Percentiles rank a stretch among this genome's conserved stretches.
These are phyloP conservation scores for Phainopepla nitens DNA, from an alignment of 2,113 vertebrate species.

Conservation along the genomic window DNA sequence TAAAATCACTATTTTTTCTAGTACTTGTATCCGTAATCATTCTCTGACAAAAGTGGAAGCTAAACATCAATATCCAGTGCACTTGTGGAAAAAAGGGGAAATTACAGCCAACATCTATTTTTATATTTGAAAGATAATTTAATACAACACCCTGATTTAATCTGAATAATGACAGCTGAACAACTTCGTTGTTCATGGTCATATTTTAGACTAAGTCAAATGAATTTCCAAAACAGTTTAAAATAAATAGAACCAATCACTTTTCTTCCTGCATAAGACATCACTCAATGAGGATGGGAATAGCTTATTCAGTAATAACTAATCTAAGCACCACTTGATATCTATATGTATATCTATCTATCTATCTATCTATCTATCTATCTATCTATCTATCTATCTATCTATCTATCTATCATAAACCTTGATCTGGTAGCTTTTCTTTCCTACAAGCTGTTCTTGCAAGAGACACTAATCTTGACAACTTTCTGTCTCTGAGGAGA, in stretches of 20 bases:
- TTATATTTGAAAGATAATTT: background rate
- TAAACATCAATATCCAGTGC: background rate
- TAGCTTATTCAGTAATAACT: background rate
- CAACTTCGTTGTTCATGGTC: background rate
- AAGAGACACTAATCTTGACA: background rate
- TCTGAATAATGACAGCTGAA: background rate
- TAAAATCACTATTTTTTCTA: background rate
- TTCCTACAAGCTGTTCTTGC: background rate
- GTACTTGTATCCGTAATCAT: background rate
- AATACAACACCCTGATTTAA: background rate
- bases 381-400: too few species aligned
- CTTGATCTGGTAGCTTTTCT: background rate
- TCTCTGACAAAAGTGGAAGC: background rate
- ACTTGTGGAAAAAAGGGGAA: background rate
- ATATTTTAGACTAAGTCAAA: background rate
- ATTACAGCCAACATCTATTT: background rate
- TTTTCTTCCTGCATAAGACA: background rate
- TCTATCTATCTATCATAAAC: background rate
- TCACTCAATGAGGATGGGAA: background rate
- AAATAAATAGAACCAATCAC: background rate
- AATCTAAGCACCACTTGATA: background rate
- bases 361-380: too few species aligned
- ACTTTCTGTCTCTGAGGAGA: background rate
- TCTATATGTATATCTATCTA: background rate
- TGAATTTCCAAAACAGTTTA: background rate